Evolutionary conservation across 2,888 invertebrate genomes (phyloP).

Genomic region (Tetragonisca angustula): DNA sequence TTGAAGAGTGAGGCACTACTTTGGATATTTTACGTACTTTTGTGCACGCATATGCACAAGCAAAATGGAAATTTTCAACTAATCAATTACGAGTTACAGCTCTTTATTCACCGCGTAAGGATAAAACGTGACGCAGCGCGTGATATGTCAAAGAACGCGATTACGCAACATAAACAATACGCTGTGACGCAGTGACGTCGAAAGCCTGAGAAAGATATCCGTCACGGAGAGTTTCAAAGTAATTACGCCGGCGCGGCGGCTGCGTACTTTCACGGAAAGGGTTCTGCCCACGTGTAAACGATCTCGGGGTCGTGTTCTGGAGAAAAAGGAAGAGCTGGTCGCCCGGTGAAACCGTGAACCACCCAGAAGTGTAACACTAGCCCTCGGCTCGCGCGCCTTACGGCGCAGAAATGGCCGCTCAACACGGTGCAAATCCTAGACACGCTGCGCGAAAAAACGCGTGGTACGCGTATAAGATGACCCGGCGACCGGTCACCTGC

Average conservation of each 20-base stretch:
- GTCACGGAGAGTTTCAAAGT: slow-evolving; percentile 19
- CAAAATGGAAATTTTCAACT: too few relatives aligned
- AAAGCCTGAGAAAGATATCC: background rate
- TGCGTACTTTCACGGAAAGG: slow-evolving; percentile 34
- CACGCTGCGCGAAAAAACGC: slow-evolving; percentile 60
- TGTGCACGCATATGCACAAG: too few relatives aligned
- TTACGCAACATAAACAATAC: background rate
- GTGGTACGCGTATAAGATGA: slow-evolving; percentile 76
- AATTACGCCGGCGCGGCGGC: slow-evolving; percentile 27
- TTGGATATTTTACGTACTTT: too few relatives aligned
- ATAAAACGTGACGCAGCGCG: too few relatives aligned
- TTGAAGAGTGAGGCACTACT: too few relatives aligned
- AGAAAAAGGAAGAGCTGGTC: slow-evolving; percentile 38
- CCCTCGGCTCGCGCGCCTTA: slow-evolving; percentile 50
- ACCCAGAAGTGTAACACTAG: slow-evolving; percentile 77
- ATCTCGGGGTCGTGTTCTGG: slow-evolving; percentile 21
- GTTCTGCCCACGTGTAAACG: slow-evolving; percentile 23
- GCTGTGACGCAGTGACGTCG: too few relatives aligned
- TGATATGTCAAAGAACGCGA: too few relatives aligned
- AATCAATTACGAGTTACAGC: too few relatives aligned
- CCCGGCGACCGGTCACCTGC: slow-evolving; percentile 71
- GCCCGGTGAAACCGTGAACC: slow-evolving; percentile 63
- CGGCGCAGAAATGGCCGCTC: slow-evolving; percentile 21
- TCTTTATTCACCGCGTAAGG: too few relatives aligned
- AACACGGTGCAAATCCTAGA: slow-evolving; percentile 65